A percentile compares a stretch with the other conserved stretches of the same genome.
phyloP scores from a whole-genome alignment of 2,113 vertebrate genomes.

The Rissa tridactyla region DNA sequence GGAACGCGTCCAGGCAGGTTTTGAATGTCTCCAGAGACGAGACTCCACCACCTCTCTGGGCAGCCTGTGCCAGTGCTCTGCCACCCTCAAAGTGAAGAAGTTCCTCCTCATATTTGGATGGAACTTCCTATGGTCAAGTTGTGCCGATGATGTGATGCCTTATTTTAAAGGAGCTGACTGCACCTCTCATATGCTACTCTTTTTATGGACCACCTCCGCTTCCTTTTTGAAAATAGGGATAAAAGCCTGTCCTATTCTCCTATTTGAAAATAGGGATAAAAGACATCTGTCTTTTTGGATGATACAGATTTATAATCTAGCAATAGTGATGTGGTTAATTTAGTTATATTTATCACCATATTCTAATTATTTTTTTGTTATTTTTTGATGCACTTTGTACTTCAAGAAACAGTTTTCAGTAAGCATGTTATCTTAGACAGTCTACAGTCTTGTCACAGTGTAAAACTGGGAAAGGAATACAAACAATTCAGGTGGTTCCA shows the following conservation, averaged over 20 bases:
- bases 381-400: not conserved
- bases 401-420: not conserved
- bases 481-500: not conserved
- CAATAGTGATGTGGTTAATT: not conserved
- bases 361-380: not conserved
- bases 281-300: not conserved
- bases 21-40: no score
- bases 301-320: not conserved
- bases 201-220: not conserved
- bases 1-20: no score
- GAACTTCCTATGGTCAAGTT: no score
- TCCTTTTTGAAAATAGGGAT: not conserved
- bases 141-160: not conserved
- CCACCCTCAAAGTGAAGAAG: no score
- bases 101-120: no score
- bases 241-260: not conserved
- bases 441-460: not conserved
- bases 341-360: not conserved
- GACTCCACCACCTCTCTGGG: no score
- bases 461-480: not conserved
- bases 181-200: not conserved
- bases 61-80: no score
- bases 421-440: not conserved
- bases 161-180: not conserved
- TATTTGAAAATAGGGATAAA: not conserved